A percentile compares a stretch with the other conserved stretches of the same genome.
These are phyloP conservation scores for Atta cephalotes DNA, from an alignment of 1,140 invertebrate species.

Conservation along the genomic window DNA sequence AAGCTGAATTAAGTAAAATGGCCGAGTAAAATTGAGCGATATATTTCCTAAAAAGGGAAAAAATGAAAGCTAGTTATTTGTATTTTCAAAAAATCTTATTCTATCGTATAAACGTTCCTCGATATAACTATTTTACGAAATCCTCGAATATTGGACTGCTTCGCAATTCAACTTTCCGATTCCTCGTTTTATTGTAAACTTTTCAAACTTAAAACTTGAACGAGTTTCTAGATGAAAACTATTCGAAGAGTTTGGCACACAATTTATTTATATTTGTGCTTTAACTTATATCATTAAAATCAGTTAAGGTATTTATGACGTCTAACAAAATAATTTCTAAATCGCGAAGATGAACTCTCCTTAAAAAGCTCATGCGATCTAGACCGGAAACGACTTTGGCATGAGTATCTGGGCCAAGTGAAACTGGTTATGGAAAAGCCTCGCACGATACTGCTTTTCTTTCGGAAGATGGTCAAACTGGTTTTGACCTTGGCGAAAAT, in stretches of 20 bases:
- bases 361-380: background rate
- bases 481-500: conserved; percentile 65
- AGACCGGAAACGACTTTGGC: conserved; percentile 51
- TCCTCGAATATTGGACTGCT: background rate
- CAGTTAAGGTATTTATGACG: background rate
- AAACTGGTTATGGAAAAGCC: conserved; percentile 76
- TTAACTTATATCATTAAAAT: background rate
- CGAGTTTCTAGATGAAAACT: background rate
- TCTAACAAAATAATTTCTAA: conserved; percentile 9
- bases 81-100: background rate
- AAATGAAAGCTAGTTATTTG: background rate
- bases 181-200: background rate
- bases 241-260: background rate
- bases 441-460: conserved; percentile 68
- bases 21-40: background rate
- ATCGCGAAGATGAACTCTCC: conserved; percentile 25
- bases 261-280: background rate
- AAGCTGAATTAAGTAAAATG: conserved; percentile 1
- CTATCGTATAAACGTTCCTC: background rate
- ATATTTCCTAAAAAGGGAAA: background rate
- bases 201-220: conserved; percentile 2
- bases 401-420: conserved; percentile 71
- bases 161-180: background rate
- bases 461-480: conserved; percentile 73
- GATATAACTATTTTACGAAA: background rate